These are phyloP conservation scores for Stomatorhinus ivindoensis DNA, from an alignment of 2,113 vertebrate species.

Conservation along the genomic window DNA sequence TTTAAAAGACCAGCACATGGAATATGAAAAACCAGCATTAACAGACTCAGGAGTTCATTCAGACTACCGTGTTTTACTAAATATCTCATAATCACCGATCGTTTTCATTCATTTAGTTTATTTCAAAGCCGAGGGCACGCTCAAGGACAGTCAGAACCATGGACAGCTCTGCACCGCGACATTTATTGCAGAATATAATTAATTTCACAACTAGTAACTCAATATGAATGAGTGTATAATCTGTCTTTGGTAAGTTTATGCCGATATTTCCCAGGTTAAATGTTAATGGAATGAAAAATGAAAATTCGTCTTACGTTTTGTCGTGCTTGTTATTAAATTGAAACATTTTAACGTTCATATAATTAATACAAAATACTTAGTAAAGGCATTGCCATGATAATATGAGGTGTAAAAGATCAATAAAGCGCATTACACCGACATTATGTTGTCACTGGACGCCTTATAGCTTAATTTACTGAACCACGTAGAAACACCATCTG, in stretches of 20 bases:
- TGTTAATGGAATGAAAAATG: not conserved
- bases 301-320: not conserved
- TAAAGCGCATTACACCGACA: not conserved
- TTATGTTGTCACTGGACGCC: not conserved
- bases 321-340: not conserved
- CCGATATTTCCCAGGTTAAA: not conserved
- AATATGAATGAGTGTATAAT: not conserved
- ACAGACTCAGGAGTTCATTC: not conserved
- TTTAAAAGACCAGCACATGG: not conserved
- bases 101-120: not conserved
- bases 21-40: not conserved
- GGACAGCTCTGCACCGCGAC: not conserved
- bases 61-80: not conserved
- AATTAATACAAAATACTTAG: not conserved
- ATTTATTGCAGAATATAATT: not conserved
- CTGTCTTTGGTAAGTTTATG: not conserved
- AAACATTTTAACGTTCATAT: not conserved
- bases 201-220: not conserved
- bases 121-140: not conserved
- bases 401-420: not conserved
- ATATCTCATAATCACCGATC: not conserved
- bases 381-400: not conserved
- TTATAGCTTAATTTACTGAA: not conserved
- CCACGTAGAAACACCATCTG: not conserved
- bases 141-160: constrained; percentile 2